phyloP scores from a whole-genome alignment of 2,797 vertebrate genomes.

The Dromococcyx pavoninus region DNA sequence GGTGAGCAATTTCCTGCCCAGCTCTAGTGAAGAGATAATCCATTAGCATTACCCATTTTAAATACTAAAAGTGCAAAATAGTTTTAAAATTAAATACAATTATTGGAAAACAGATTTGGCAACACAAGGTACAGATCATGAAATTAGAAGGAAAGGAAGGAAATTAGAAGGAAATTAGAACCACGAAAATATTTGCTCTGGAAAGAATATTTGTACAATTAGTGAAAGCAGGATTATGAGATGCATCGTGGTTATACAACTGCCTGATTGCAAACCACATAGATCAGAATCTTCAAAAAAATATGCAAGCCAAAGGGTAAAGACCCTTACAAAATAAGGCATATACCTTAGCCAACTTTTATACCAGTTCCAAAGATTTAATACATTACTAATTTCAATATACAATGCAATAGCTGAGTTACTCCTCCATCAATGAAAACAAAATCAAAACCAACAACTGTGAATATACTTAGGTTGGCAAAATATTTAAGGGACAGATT shows the following conservation, averaged over 20 bases:
- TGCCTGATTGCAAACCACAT: neutral
- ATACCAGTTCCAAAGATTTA: neutral
- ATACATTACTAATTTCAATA: neutral
- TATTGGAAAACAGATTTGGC: neutral
- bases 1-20: neutral
- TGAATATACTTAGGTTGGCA: neutral
- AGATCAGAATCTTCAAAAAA: neutral
- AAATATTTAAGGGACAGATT: neutral
- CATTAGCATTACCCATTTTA: neutral
- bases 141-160: neutral
- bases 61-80: neutral
- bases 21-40: neutral
- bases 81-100: neutral
- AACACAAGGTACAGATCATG: neutral
- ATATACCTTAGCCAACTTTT: neutral
- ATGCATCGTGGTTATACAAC: neutral
- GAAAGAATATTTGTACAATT: neutral
- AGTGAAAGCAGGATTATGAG: neutral
- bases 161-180: neutral
- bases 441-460: too few species aligned
- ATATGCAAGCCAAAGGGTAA: neutral
- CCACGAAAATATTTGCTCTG: neutral
- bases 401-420: neutral
- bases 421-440: neutral
- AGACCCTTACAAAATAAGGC: neutral